These are phyloP conservation scores for Crypturellus undulatus DNA, from an alignment of 2,113 vertebrate species.

Conservation along the genomic window DNA sequence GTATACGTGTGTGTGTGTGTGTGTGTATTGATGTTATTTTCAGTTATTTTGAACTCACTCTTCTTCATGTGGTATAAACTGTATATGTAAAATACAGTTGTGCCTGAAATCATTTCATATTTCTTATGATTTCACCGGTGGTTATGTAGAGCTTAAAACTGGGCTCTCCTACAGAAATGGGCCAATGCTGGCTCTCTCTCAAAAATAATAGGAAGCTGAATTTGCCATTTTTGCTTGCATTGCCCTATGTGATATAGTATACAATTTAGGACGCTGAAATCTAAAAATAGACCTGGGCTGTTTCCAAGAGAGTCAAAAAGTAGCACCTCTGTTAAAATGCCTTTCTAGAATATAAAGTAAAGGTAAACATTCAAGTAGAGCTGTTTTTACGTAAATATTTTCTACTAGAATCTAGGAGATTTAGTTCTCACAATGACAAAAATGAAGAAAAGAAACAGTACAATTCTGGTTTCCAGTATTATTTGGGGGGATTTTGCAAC, in stretches of 20 bases:
- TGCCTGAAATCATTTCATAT: not conserved
- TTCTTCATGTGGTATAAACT: not conserved
- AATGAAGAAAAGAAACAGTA: not conserved
- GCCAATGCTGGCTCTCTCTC: not conserved
- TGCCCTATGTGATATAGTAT: slow-evolving; percentile 16
- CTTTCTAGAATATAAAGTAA: slow-evolving; percentile 34
- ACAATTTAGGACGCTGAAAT: slow-evolving; percentile 31
- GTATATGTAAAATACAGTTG: not conserved
- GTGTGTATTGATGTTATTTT: not conserved
- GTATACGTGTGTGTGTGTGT: not conserved
- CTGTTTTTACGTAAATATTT: slow-evolving; percentile 20
- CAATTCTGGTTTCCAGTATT: not conserved
- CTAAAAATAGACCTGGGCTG: slow-evolving; percentile 52
- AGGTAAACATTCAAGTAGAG: slow-evolving; percentile 25
- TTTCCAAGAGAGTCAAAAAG: slow-evolving; percentile 36
- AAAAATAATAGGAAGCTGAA: slow-evolving; percentile 59
- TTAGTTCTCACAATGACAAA: slow-evolving; percentile 9
- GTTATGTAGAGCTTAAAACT: not conserved
- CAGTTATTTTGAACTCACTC: not conserved
- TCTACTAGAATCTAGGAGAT: not conserved
- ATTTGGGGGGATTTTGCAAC: not conserved
- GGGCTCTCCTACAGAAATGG: not conserved
- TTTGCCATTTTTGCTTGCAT: slow-evolving; percentile 19
- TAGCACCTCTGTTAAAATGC: slow-evolving; percentile 25
- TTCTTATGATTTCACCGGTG: not conserved